phyloP scores from a whole-genome alignment of 2,888 invertebrate genomes.

The Catocala nupta region DNA sequence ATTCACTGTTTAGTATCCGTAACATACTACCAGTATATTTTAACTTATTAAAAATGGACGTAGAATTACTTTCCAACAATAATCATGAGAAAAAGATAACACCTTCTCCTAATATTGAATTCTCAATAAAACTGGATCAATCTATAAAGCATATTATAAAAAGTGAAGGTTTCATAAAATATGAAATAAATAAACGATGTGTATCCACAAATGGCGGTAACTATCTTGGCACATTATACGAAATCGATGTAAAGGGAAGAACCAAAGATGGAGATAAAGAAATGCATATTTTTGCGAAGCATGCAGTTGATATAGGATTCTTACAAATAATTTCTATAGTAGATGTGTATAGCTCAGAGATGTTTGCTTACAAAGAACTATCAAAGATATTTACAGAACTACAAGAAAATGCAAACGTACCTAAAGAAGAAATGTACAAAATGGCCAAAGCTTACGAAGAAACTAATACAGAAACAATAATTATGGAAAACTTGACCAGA shows the following conservation, averaged over 20 bases:
- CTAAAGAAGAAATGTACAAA: constrained; percentile 55
- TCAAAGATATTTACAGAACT: constrained; percentile 51
- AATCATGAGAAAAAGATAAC: too few relatives aligned
- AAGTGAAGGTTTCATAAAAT: constrained; percentile 48
- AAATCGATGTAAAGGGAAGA: constrained; percentile 59
- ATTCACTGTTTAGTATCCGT: too few relatives aligned
- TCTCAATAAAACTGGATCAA: background rate
- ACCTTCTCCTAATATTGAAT: too few relatives aligned
- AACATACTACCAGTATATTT: too few relatives aligned
- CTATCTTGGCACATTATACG: constrained; percentile 57
- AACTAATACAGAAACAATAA: constrained; percentile 52
- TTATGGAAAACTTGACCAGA: constrained; percentile 61
- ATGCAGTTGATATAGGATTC: constrained; percentile 47
- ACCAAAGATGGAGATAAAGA: constrained; percentile 56
- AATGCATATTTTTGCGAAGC: constrained; percentile 63
- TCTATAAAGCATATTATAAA: constrained; percentile 20
- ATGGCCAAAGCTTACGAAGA: constrained; percentile 56
- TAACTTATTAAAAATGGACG: too few relatives aligned
- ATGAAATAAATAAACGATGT: constrained; percentile 18
- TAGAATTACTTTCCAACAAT: too few relatives aligned
- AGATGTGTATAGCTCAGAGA: constrained; percentile 57
- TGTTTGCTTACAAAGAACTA: constrained; percentile 59
- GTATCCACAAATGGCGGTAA: constrained; percentile 60
- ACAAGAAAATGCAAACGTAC: constrained; percentile 56
- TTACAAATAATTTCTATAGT: constrained; percentile 49